phyloP scores from a whole-genome alignment of 2,888 invertebrate genomes.

The Cheilosia vernalis region DNA sequence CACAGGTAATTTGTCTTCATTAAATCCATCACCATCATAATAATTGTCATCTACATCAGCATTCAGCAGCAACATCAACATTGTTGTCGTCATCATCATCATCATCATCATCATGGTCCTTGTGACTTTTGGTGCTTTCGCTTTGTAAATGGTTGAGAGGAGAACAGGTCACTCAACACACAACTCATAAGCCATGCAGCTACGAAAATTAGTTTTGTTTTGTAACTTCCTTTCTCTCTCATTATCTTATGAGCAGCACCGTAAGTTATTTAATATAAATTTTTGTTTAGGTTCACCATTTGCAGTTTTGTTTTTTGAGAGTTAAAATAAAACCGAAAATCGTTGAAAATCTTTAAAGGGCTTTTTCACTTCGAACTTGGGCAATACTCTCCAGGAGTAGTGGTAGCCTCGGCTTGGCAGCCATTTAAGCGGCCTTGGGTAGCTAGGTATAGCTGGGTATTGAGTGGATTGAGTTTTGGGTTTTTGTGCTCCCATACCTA shows the following conservation, averaged over 20 bases:
- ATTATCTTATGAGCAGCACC: conserved; percentile 10
- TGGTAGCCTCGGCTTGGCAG: no score
- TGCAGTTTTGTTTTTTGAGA: no score
- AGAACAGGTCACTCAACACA: background rate
- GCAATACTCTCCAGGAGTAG: no score
- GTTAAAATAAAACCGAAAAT: no score
- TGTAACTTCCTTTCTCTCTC: conserved; percentile 14
- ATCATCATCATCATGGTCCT: conserved; percentile 43
- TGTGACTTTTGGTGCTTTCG: conserved; percentile 66
- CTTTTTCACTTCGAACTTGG: no score
- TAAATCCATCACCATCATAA: conserved; percentile 81
- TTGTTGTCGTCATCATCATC: background rate
- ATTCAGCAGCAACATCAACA: conserved; percentile 49
- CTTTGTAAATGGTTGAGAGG: conserved; percentile 44
- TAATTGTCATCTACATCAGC: conserved; percentile 68
- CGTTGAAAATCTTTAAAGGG: no score
- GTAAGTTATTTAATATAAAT: background rate
- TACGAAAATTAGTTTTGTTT: conserved; percentile 6
- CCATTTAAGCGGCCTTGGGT: no score
- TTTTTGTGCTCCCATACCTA: no score
- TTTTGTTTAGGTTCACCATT: background rate
- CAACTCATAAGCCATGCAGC: background rate
- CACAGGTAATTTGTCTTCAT: conserved; percentile 83
- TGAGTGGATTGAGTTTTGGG: no score
- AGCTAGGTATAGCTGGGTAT: no score